Evolutionary conservation across 2,888 invertebrate genomes (phyloP).

Genomic region (Lissocephala sabroskyi): DNA sequence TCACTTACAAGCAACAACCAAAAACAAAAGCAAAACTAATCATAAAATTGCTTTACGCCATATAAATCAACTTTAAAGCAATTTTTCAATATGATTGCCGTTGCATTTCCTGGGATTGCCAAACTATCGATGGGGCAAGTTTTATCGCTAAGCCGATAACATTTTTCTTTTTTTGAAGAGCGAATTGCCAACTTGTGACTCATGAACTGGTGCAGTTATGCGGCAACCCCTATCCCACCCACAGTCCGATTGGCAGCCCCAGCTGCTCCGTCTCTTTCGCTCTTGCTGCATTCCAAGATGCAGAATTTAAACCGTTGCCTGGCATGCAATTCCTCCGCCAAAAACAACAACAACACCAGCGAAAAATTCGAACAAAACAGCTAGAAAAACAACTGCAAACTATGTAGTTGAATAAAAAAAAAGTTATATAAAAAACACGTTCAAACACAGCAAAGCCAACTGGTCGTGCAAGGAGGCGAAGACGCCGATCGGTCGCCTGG

Average conservation of each 20-base stretch:
- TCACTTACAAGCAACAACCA: background rate
- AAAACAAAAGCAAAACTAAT: background rate
- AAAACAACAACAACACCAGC: conserved; percentile 38
- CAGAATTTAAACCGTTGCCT: conserved; percentile 1
- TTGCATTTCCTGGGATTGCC: background rate
- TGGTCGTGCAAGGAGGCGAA: conserved; percentile 16
- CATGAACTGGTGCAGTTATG: background rate
- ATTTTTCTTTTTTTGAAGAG: background rate
- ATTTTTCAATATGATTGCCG: background rate
- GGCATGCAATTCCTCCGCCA: conserved; percentile 34
- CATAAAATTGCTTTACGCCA: conserved; percentile 1
- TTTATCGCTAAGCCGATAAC: background rate
- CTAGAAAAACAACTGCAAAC: conserved; percentile 25
- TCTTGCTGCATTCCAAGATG: conserved; percentile 8
- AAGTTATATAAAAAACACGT: conserved; percentile 58
- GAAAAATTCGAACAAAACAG: conserved; percentile 27
- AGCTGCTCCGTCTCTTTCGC: background rate
- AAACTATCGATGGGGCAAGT: background rate
- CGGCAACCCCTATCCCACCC: background rate
- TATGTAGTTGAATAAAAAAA: conserved; percentile 38
- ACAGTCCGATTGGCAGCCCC: background rate
- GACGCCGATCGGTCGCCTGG: background rate
- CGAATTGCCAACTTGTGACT: background rate
- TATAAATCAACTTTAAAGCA: background rate
- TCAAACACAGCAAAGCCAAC: conserved; percentile 23